These are phyloP conservation scores for Trypoxylon attenuatum DNA, from an alignment of 2,888 invertebrate species.

Conservation along the genomic window DNA sequence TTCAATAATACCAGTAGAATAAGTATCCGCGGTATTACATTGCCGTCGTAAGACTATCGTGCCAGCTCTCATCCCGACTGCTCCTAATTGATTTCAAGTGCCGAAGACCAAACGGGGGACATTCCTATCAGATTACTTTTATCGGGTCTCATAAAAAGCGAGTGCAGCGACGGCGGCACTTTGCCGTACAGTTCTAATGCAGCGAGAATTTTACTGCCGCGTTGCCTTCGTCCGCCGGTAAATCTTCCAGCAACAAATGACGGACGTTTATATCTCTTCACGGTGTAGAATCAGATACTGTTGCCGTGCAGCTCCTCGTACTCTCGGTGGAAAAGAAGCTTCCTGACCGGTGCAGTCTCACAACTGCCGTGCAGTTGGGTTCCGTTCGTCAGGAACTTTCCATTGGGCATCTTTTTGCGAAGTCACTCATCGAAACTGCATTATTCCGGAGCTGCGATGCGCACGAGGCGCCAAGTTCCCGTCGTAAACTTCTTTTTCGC, in stretches of 20 bases:
- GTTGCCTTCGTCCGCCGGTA: slow-evolving; percentile 14
- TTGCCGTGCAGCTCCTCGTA: background rate
- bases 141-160: background rate
- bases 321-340: background rate
- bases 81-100: background rate
- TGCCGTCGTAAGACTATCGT: background rate
- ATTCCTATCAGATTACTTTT: background rate
- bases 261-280: background rate
- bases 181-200: background rate
- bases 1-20: slow-evolving; percentile 5
- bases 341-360: background rate
- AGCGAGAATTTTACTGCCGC: slow-evolving; percentile 8
- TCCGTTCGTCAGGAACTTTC: slow-evolving; percentile 8
- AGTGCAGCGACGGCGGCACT: background rate
- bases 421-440: slow-evolving; percentile 14
- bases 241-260: slow-evolving; percentile 13
- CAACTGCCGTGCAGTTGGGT: background rate
- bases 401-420: background rate
- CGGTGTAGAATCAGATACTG: slow-evolving; percentile 13
- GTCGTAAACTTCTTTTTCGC: slow-evolving; percentile 20
- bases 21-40: background rate
- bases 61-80: background rate
- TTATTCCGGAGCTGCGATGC: slow-evolving; percentile 10
- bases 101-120: background rate
- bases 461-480: slow-evolving; percentile 16